A percentile compares a stretch with the other conserved stretches of the same genome.
These are phyloP conservation scores for Octodon degus DNA, from an alignment of 2,113 vertebrate genomes.

Conservation along the genomic window DNA sequence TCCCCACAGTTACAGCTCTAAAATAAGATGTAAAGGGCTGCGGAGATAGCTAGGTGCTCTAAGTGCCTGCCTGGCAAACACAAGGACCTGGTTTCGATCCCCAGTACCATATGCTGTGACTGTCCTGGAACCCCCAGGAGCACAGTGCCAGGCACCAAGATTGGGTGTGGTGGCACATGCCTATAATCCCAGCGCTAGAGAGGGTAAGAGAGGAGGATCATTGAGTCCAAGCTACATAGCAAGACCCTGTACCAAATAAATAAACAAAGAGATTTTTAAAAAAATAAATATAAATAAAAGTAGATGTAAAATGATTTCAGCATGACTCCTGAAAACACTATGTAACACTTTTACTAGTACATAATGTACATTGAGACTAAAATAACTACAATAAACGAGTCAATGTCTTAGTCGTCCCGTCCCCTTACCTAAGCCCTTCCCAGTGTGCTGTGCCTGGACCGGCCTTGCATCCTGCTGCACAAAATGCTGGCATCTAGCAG, in stretches of 20 bases:
- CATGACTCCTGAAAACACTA: slow-evolving; percentile 59
- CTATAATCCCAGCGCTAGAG: no score
- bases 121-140: no score
- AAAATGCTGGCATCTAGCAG: background rate
- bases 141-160: no score
- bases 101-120: no score
- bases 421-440: background rate
- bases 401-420: background rate
- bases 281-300: background rate
- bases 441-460: background rate
- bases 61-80: no score
- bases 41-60: no score
- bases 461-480: background rate
- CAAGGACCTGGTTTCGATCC: no score
- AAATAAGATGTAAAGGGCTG: background rate
- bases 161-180: no score
- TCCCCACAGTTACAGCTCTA: background rate
- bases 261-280: no score
- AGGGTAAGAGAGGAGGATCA: no score
- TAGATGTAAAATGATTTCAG: slow-evolving; percentile 59
- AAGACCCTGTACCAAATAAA: no score
- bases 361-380: slow-evolving; percentile 11
- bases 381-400: background rate
- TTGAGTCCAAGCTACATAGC: no score
- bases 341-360: background rate